Evolutionary conservation across 2,113 vertebrate genomes (phyloP), one percentile per base, ranked within the genome.

Genomic region (Paedocypris sp.): DNA sequence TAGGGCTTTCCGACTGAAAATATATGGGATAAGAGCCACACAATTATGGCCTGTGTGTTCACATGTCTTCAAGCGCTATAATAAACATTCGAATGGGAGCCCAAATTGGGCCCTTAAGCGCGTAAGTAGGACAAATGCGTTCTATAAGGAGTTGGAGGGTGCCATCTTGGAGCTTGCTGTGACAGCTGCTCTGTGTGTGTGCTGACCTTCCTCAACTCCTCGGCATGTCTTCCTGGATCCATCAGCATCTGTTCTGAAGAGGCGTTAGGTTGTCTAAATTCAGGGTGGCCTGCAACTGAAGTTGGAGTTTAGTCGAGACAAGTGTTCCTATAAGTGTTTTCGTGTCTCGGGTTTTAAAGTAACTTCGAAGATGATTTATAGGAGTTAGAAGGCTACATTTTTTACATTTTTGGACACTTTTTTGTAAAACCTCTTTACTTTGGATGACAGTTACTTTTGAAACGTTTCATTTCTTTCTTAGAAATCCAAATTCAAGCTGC

Each of bases 131-230:
- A 18, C 46, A 68, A 63, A 58, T 51, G 38, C 48, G 29, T 51
- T 47, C 56, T 60, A 51, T 22, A 53, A 45, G 43, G 18, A 39
- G 57, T 60, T 16, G 31, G 59, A 29, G 47, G 25, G 42, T 26
- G 39, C 39, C 38, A 43, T 56, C 18, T 10, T 22, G 16, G 12
- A 46, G n/a, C 48, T 29, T 22, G 31, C 46, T 46, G 11, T 38
- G 62, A 60, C 49, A 69, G 50, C 62, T 61, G 49, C 38, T 50
- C 57, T 48, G 45, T 23, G 12, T 49, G 49, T 1, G 12, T 19
- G 6, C 7, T 45, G 57, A 65, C 68, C 62, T 60, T 64, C 19
- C n/a, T 61, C 57, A 65, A 23, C 26, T 45, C 29, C 43, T 7
- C 43, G 38, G 13, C 42, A 28, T 42, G 38, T 19, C 12, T 15